Evolutionary conservation across 2,888 invertebrate species (phyloP).

Genomic region (Rosalia funebris): DNA sequence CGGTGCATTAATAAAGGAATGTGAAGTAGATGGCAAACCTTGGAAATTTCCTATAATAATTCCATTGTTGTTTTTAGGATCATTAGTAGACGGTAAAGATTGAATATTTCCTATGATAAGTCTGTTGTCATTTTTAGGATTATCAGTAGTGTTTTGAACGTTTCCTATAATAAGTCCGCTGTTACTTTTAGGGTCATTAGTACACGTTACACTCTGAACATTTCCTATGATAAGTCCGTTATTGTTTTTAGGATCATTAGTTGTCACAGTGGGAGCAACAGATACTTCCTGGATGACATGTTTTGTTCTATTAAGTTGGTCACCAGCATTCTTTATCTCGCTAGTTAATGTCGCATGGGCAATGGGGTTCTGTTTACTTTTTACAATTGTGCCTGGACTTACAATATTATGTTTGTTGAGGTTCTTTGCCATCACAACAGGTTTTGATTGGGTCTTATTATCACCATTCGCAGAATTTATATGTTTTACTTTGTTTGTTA

Average conservation of each 20-base stretch:
- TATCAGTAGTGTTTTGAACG: neutral
- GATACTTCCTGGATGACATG: neutral
- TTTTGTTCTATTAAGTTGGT: neutral
- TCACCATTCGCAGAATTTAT: too few relatives aligned
- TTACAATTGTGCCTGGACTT: too few relatives aligned
- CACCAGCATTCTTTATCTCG: too few relatives aligned
- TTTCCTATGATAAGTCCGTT: neutral
- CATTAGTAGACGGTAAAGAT: neutral
- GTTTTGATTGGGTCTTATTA: too few relatives aligned
- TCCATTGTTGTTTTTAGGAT: neutral
- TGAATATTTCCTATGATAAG: neutral
- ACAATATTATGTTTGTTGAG: too few relatives aligned
- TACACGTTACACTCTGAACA: neutral
- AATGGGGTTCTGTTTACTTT: too few relatives aligned
- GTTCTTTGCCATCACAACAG: too few relatives aligned
- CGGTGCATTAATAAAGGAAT: neutral
- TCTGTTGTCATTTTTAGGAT: neutral
- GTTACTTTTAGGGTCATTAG: neutral
- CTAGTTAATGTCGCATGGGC: too few relatives aligned
- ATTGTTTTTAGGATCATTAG: neutral
- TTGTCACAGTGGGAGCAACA: neutral
- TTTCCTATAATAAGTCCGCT: neutral
- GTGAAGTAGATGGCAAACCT: neutral
- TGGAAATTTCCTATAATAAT: neutral
- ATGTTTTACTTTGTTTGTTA: neutral